A percentile compares a stretch with the other conserved stretches of the same genome.
Evolutionary conservation across 1,140 invertebrate genomes (phyloP).

Genomic region (Cherax quadricarinatus): DNA sequence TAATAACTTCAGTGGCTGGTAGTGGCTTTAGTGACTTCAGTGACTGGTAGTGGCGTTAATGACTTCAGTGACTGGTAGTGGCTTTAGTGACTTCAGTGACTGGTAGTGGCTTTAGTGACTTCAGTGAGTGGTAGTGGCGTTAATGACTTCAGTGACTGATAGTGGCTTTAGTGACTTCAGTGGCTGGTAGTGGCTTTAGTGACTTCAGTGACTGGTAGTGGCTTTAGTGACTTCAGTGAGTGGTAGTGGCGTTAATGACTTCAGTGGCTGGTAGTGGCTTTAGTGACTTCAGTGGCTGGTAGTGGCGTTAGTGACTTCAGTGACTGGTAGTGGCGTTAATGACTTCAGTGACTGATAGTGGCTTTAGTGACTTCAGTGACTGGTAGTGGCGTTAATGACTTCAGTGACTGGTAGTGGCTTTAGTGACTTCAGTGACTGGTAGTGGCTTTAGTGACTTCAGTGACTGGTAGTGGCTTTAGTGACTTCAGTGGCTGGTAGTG

Average conservation of each 20-base stretch:
- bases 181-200: not conserved
- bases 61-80: not conserved
- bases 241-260: not conserved
- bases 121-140: constrained; percentile 3
- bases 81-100: not conserved
- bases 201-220: not conserved
- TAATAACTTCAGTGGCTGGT: no score
- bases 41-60: not conserved
- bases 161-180: not conserved
- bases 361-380: not conserved
- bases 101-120: not conserved
- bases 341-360: not conserved
- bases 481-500: not conserved
- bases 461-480: not conserved
- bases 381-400: not conserved
- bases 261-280: not conserved
- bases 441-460: not conserved
- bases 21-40: no score
- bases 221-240: not conserved
- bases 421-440: not conserved
- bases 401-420: not conserved
- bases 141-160: not conserved
- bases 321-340: not conserved
- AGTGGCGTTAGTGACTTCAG: not conserved
- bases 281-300: not conserved